Evolutionary conservation across 2,888 invertebrate species (phyloP).

Genomic region (Spodoptera picta): DNA sequence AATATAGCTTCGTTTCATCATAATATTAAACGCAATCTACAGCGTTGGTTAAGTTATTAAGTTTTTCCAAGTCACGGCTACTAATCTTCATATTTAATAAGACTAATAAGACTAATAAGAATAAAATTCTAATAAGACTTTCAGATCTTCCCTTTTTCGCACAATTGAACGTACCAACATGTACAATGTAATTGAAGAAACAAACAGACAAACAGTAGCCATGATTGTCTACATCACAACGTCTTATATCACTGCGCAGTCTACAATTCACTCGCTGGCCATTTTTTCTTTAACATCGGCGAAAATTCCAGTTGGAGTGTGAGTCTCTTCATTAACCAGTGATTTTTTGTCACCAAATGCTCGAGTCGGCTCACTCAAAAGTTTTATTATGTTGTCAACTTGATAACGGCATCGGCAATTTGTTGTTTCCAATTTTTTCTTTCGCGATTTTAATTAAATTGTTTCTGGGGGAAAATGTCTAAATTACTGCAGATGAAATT

Average conservation of each 20-base stretch:
- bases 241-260: constrained; percentile 27
- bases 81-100: too few species aligned
- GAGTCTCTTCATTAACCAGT: constrained; percentile 72
- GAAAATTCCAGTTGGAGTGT: constrained; percentile 58
- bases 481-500: constrained; percentile 16
- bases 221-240: constrained; percentile 11
- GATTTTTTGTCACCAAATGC: constrained; percentile 58
- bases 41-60: too few species aligned
- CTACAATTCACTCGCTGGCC: constrained; percentile 38
- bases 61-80: too few species aligned
- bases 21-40: too few species aligned
- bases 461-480: constrained; percentile 25
- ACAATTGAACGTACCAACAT: too few species aligned
- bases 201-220: not conserved
- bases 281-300: constrained; percentile 45
- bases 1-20: too few species aligned
- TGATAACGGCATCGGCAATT: constrained; percentile 57
- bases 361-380: constrained; percentile 47
- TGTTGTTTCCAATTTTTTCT: constrained; percentile 22
- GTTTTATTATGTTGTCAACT: constrained; percentile 70
- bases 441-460: constrained; percentile 54
- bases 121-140: too few species aligned
- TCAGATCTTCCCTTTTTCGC: too few species aligned
- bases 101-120: too few species aligned
- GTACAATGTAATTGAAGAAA: too few species aligned